Conservation (phyloP, 2,888 invertebrate genomes). For the Malacosoma neustria region DNA sequence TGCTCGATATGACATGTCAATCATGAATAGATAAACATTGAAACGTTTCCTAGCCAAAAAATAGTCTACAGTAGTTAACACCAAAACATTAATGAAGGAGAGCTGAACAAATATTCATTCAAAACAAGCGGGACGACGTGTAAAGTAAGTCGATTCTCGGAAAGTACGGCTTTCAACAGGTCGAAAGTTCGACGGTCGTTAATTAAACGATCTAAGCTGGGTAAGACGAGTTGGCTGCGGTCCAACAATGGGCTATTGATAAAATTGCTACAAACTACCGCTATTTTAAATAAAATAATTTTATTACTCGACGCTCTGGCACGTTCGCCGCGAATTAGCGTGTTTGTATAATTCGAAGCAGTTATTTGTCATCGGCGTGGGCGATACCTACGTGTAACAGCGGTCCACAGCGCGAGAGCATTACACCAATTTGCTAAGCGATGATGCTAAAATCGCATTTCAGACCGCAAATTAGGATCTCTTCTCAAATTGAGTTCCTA, state of each 20-base stretch:
- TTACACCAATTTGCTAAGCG: constrained; percentile 35
- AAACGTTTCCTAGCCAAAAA: neutral
- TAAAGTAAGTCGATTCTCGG: constrained; percentile 50
- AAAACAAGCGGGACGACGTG: constrained; percentile 38
- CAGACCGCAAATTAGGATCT: constrained; percentile 32
- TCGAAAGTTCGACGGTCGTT: constrained; percentile 70
- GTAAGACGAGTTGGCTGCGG: constrained; percentile 49
- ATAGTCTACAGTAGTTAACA: constrained; percentile 10
- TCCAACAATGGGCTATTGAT: constrained; percentile 57
- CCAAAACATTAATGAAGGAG: constrained; percentile 15
- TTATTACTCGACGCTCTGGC: constrained; percentile 32
- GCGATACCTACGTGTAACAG: constrained; percentile 21
- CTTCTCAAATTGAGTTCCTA: constrained; percentile 37
- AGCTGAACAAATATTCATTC: constrained; percentile 27
- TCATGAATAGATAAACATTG: too few relatives aligned
- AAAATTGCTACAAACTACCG: constrained; percentile 57
- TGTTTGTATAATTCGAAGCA: constrained; percentile 35
- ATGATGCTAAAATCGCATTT: constrained; percentile 29
- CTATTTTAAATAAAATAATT: constrained; percentile 38
- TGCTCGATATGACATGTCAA: constrained; percentile 1
- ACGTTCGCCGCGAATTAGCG: constrained; percentile 39
- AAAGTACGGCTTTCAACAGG: constrained; percentile 69
- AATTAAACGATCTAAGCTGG: constrained; percentile 69
- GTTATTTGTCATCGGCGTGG: constrained; percentile 39
- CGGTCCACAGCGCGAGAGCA: constrained; percentile 19